Conservation (phyloP, 2,888 invertebrate species). For the Chrysina gloriosa region DNA sequence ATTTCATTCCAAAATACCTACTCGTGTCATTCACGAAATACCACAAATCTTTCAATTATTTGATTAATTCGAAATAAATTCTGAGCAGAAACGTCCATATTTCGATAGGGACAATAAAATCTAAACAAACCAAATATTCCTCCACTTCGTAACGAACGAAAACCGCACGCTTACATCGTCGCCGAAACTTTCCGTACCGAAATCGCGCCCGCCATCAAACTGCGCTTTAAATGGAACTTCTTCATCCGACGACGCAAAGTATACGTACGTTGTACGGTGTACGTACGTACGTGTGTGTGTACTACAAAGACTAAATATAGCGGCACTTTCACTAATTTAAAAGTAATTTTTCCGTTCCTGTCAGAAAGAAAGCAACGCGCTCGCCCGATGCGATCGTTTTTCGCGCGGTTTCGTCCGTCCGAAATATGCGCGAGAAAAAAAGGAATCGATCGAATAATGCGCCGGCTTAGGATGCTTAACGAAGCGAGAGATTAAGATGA, state of each 20-base stretch:
- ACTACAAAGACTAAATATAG: conserved; percentile 18
- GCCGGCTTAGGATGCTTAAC: background rate
- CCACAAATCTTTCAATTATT: no score
- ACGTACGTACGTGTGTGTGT: background rate
- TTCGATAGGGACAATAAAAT: no score
- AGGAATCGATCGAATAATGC: background rate
- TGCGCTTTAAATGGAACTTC: background rate
- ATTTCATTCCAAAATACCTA: no score
- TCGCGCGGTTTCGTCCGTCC: background rate
- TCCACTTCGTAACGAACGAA: no score
- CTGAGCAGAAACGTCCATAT: no score
- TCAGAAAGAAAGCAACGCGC: conserved; percentile 19
- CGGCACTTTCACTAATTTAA: conserved; percentile 34
- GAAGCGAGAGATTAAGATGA: conserved; percentile 25
- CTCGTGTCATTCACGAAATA: no score
- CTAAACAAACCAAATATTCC: no score
- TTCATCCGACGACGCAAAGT: background rate
- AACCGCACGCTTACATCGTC: no score
- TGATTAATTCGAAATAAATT: no score
- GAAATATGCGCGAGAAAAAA: background rate
- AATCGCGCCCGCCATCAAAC: background rate
- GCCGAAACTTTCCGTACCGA: no score
- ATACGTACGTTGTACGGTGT: background rate
- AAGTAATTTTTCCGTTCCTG: conserved; percentile 29
- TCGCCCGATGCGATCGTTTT: conserved; percentile 11